Conservation (phyloP, 2,888 invertebrate species). For the Gasteruption jaculator region DNA sequence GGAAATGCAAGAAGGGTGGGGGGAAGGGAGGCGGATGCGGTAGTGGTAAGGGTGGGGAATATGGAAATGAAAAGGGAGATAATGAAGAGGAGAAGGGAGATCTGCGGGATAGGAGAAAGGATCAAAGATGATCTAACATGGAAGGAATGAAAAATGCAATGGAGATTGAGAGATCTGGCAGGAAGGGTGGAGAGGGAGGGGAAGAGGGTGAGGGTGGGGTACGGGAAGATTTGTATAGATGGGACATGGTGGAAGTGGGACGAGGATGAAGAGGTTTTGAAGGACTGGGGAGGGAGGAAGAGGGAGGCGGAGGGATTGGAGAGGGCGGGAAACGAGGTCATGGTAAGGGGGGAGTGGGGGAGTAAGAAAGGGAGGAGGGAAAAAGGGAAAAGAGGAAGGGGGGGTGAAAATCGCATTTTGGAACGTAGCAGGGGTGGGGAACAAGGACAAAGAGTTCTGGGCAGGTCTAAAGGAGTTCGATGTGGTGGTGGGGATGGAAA, state of each 20-base stretch:
- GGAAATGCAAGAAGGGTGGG: background rate
- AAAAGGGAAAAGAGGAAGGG: no score
- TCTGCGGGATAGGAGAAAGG: background rate
- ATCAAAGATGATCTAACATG: background rate
- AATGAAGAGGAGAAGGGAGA: background rate
- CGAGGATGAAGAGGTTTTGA: background rate
- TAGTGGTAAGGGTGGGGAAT: background rate
- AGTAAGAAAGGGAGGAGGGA: constrained; percentile 5
- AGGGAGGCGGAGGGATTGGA: constrained; percentile 2
- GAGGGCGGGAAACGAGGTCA: constrained; percentile 4
- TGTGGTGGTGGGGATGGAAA: constrained; percentile 4
- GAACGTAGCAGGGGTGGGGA: constrained; percentile 8
- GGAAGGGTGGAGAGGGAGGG: background rate
- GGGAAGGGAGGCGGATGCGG: background rate
- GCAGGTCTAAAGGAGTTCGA: background rate
- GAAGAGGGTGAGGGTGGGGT: background rate
- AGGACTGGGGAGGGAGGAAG: constrained; percentile 4
- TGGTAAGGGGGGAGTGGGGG: background rate
- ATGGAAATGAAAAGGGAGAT: background rate
- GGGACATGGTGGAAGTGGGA: background rate
- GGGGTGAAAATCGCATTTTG: constrained; percentile 3
- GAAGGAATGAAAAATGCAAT: background rate
- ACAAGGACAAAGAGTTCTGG: constrained; percentile 7
- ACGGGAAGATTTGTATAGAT: background rate
- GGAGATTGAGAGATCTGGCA: background rate